Evolutionary conservation across 2,113 vertebrate species (phyloP).

Genomic region (Vireo altiloquus): DNA sequence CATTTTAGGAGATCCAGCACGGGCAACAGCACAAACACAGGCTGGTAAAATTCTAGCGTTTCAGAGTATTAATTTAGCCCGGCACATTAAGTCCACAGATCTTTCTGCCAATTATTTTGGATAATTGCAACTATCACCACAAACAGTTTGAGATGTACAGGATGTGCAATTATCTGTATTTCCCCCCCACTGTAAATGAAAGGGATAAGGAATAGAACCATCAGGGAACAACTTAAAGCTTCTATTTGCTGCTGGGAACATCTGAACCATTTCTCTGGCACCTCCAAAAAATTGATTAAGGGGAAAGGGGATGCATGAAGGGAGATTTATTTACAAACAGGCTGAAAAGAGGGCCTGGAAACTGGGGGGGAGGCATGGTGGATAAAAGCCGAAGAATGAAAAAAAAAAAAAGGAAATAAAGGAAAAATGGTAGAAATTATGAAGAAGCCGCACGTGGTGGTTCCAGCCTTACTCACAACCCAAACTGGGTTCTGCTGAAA

Average conservation of each 20-base stretch:
- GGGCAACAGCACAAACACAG: neutral
- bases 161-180: slow-evolving; percentile 34
- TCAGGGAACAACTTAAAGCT: slow-evolving; percentile 14
- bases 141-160: slow-evolving; percentile 12
- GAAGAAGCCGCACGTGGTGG: neutral
- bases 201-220: neutral
- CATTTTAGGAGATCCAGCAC: neutral
- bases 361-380: neutral
- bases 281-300: neutral
- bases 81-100: neutral
- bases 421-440: neutral
- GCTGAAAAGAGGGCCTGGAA: neutral
- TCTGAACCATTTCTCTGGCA: neutral
- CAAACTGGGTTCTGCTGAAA: neutral
- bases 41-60: neutral
- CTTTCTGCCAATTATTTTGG: slow-evolving; percentile 45
- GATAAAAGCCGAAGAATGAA: neutral
- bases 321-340: slow-evolving; percentile 21
- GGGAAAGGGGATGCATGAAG: neutral
- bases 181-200: neutral
- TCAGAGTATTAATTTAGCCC: slow-evolving; percentile 11
- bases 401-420: neutral
- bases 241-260: neutral
- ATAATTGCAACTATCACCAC: slow-evolving; percentile 42
- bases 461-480: neutral